Evolutionary conservation across 2,888 invertebrate species (phyloP), one percentile per base, ranked within the genome.

Genomic region (Girardia tigrina): DNA sequence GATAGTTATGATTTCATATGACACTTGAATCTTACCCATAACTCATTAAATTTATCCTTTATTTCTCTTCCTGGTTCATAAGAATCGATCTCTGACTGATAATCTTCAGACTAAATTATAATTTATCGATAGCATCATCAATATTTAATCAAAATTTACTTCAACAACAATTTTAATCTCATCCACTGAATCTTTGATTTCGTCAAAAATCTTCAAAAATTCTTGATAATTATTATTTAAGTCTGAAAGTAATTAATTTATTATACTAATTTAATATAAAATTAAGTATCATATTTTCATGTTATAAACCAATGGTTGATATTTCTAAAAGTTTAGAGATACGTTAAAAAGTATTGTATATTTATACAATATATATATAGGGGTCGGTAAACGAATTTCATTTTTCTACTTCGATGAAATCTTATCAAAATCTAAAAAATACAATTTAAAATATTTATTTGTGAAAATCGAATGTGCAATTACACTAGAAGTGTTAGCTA

Each of bases 111-210:
- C 56, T 56, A 8, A 36, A 36, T 36, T 8, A 16, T 12, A 36
- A 36, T 12, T 36, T 16, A 16, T 36, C 16, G 12, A 36, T 12
- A 36, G 8, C 8, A 36, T 36, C 36, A 36, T 12, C 16, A 36
- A 36, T 12, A 12, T 36, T 8, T 16, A 36, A 8, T 36, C 8
- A 16, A 56, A 16, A n/a, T 56, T 56, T 56, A 56, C 56, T 56
- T 56, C 56, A 20, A 56, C 20, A 8, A 56, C n/a, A 6, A 16
- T 16, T 56, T 56, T 56, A n/a, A 56, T 20, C 23, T 56, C 56
- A n/a, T 56, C 56, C n/a, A 56, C 56, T 20, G 56, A 56, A 16
- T 56, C n/a, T n/a, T 56, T 56, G n/a, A 56, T 56, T 56, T 56
- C 56, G 23, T 56, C n/a, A 56, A 56, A 56, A 2, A n/a, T 4